These are phyloP conservation scores for Esox niger DNA, from an alignment of 2,113 vertebrate species.

Conservation along the genomic window DNA sequence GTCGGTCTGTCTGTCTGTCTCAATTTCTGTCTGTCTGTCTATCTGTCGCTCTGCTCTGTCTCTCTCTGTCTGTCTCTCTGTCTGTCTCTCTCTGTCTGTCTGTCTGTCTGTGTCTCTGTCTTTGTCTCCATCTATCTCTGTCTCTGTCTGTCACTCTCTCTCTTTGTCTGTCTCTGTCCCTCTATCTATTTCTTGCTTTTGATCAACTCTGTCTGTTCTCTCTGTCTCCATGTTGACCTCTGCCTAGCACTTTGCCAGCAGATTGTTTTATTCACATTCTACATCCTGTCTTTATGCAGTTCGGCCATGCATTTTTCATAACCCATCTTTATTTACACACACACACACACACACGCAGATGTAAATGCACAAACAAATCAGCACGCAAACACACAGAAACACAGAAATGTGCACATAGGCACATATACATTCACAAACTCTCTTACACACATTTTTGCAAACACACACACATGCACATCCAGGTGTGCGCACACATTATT, in stretches of 20 bases:
- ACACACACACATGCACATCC: slow-evolving; percentile 3
- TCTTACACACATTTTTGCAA: not conserved
- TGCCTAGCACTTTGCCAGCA: no score
- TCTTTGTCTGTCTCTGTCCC: no score
- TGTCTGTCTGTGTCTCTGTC: not conserved
- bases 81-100: not conserved
- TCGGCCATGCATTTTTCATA: not conserved
- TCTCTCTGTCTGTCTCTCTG: not conserved
- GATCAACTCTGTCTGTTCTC: no score
- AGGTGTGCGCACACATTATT: no score
- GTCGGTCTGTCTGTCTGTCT: not conserved
- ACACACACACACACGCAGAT: no score
- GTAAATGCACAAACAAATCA: no score
- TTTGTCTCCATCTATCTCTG: not conserved
- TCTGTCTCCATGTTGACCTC: no score
- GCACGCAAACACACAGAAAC: no score
- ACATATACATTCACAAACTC: not conserved
- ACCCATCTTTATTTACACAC: not conserved
- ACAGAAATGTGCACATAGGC: not conserved
- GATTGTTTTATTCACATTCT: no score
- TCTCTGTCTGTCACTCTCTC: no score
- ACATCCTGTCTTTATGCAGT: not conserved
- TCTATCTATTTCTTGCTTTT: no score
- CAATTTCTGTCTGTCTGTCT: not conserved
- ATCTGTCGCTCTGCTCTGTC: not conserved